Conservation (phyloP, 2,113 vertebrate genomes). For the Misgurnus mizolepis region DNA sequence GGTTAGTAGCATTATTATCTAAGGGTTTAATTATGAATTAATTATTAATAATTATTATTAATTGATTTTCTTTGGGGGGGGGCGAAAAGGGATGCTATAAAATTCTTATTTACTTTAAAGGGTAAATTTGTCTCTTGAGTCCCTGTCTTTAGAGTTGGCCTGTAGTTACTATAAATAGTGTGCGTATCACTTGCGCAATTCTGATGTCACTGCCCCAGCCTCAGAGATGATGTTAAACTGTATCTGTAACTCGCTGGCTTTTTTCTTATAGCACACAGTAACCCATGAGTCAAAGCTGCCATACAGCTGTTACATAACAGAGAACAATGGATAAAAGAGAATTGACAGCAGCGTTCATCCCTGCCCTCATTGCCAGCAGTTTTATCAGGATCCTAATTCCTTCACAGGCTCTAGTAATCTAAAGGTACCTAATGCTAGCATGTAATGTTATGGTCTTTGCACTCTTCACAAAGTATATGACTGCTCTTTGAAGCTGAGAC, state of each 20-base stretch:
- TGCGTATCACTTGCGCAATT: conserved; percentile 40
- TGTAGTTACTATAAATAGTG: conserved; percentile 58
- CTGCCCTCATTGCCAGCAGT: conserved; percentile 2
- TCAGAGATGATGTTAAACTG: conserved; percentile 50
- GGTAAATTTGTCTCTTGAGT: conserved; percentile 32
- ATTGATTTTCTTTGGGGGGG: neutral
- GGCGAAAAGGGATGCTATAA: no score
- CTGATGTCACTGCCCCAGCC: conserved; percentile 38
- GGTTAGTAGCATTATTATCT: no score
- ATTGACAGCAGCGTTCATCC: conserved; percentile 3
- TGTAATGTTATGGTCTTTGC: conserved; percentile 48
- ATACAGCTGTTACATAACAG: conserved; percentile 16
- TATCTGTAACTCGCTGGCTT: conserved; percentile 33
- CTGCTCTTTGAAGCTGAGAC: conserved; percentile 35
- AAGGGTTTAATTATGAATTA: no score
- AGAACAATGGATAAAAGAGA: conserved; percentile 33
- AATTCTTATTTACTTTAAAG: conserved; percentile 34
- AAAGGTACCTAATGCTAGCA: conserved; percentile 37
- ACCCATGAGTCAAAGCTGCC: conserved; percentile 5
- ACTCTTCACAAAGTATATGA: conserved; percentile 32
- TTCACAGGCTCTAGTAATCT: conserved; percentile 43
- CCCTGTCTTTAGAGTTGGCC: conserved; percentile 35
- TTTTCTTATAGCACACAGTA: conserved; percentile 11
- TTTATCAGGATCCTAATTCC: conserved; percentile 40
- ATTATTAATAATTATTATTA: no score